phyloP scores from a whole-genome alignment of 2,888 invertebrate species.

The Hypercompe scribonia region DNA sequence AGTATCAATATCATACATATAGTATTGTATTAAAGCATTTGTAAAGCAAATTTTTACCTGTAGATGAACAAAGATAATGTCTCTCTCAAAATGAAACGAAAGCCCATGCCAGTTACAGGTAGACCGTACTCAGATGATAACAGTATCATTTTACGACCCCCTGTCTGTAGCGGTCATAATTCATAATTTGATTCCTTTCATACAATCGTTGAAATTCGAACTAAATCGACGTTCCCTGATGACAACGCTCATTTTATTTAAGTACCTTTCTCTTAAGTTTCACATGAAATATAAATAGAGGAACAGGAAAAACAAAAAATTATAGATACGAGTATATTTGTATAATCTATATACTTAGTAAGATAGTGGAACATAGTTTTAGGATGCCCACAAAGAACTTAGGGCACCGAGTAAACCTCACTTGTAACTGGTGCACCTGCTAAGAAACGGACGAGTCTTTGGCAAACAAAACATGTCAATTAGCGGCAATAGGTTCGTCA shows the following conservation, averaged over 20 bases:
- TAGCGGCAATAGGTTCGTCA: no score
- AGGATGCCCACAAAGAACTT: no score
- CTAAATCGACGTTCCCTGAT: background rate
- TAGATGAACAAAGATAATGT: background rate
- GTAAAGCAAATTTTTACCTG: background rate
- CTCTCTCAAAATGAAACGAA: background rate
- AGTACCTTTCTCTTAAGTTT: background rate
- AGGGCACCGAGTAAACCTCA: no score
- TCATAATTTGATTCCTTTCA: background rate
- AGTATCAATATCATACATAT: no score
- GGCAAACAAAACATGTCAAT: no score
- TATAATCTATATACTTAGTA: no score
- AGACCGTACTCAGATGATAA: slow-evolving; percentile 8
- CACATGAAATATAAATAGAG: background rate
- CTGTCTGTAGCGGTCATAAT: background rate
- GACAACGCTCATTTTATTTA: background rate
- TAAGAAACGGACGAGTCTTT: no score
- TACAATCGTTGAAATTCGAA: background rate
- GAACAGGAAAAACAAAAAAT: background rate
- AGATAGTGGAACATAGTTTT: no score
- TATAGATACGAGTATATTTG: background rate
- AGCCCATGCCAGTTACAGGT: background rate
- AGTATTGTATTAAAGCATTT: background rate
- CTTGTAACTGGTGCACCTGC: no score
- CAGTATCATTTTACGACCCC: slow-evolving; percentile 7